Percentiles rank a stretch among this genome's conserved stretches.
phyloP scores from a whole-genome alignment of 1,140 invertebrate species.

The Drosophila oshimai region DNA sequence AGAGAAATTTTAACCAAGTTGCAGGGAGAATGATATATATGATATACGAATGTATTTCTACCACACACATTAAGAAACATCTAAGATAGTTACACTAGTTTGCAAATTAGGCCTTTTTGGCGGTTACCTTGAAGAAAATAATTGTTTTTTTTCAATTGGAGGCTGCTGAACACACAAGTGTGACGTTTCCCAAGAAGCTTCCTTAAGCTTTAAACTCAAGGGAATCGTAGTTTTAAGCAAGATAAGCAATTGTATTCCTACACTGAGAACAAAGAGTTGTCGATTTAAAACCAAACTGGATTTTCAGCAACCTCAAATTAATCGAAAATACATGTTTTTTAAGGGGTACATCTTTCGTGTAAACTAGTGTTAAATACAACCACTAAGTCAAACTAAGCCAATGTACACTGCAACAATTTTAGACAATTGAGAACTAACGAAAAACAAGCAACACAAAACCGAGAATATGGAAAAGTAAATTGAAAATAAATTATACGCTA shows the following conservation, averaged over 20 bases:
- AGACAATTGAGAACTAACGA: constrained; percentile 32
- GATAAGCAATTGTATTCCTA: not conserved
- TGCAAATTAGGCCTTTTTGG: not conserved
- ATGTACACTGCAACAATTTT: constrained; percentile 49
- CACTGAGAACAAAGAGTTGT: not conserved
- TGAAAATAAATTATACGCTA: constrained; percentile 27
- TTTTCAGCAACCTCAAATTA: constrained; percentile 3
- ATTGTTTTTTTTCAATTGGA: not conserved
- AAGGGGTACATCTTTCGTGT: constrained; percentile 1
- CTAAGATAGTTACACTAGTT: not conserved
- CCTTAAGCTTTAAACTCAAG: not conserved
- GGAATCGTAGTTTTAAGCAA: not conserved
- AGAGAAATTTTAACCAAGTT: constrained; percentile 8
- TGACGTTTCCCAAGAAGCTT: too few relatives aligned
- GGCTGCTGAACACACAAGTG: not conserved
- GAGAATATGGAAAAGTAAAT: constrained; percentile 3
- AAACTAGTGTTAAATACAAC: constrained; percentile 21
- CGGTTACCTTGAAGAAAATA: not conserved
- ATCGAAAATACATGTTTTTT: constrained; percentile 3
- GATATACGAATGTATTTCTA: constrained; percentile 4
- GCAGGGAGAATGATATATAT: not conserved
- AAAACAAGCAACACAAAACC: constrained; percentile 1
- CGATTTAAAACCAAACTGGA: not conserved
- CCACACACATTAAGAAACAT: not conserved
- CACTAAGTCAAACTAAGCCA: constrained; percentile 45